Evolutionary conservation across 2,113 vertebrate species (phyloP), one percentile per base, ranked within the genome.

Genomic region (Phycodurus eques): DNA sequence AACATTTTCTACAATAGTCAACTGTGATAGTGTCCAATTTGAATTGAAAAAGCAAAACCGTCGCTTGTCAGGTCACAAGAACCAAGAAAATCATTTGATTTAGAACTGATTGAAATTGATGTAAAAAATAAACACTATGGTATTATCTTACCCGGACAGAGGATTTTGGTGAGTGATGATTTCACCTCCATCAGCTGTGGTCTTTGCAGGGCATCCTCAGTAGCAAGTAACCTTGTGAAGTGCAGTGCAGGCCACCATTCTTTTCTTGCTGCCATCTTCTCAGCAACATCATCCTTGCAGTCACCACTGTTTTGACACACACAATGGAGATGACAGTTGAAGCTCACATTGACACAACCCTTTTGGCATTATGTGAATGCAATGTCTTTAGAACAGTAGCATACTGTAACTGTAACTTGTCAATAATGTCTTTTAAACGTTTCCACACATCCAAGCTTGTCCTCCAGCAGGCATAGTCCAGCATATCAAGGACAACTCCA

Each of bases 221-320:
- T 92, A 33, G 92, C 93, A 47, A 93, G 93, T 74, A 91, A 93
- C 60, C 9, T 73, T 20, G 93, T 95, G 78, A 95, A 99, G 88
- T 98, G 96, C 82, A 97, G 92, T 2, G 77, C 67, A 4, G 95
- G 92, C 97, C 98, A 99, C 94, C 95, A 96, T 71, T 84, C 91
- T 68, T 84, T 93, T 80, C 96, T 94, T 19, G 64, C 57, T 7
- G n/a, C 67, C 96, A 96, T 96, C 42, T 92, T 85, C 49, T 88
- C 78, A 2, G 70, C 67, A 33, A 96, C 78, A 77, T 93, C 85
- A 0, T 70, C 61, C 64, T 70, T 53, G 39, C 87, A 80, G 60
- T 73, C 12, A 3, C 85, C 71, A 57, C 85, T 87, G 75, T 68
- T 73, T 78, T 4, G 14, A 72, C 12, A 57, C 46, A 67, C 20